These are phyloP conservation scores for Aethes cnicana DNA, from an alignment of 2,888 invertebrate species.

Conservation along the genomic window DNA sequence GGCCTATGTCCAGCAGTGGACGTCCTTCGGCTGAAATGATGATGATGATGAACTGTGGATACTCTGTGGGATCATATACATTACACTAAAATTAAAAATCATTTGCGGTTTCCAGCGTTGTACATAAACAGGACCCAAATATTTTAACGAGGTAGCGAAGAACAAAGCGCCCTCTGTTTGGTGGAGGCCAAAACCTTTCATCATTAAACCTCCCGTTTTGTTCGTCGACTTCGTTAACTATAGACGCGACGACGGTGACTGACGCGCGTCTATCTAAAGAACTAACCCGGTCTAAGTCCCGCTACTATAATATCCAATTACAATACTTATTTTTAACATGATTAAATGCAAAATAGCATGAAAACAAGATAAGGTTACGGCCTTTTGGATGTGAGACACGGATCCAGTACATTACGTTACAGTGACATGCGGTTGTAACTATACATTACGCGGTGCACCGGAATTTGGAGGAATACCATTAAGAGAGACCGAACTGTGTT, in stretches of 20 bases:
- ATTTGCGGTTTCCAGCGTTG: no score
- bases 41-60: no score
- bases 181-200: constrained; percentile 37
- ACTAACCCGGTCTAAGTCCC: no score
- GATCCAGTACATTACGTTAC: not conserved
- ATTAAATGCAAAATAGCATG: no score
- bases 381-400: no score
- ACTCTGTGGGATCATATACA: no score
- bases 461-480: not conserved
- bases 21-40: no score
- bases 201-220: constrained; percentile 30
- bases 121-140: constrained; percentile 55
- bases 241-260: constrained; percentile 35
- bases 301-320: no score
- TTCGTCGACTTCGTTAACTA: constrained; percentile 52
- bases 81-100: no score
- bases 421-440: not conserved
- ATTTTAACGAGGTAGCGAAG: constrained; percentile 67
- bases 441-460: not conserved
- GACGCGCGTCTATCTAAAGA: not conserved
- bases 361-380: no score
- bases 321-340: no score
- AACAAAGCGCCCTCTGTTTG: constrained; percentile 64
- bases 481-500: not conserved
- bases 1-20: no score